Base-by-base conservation (phyloP, 2,797 vertebrate species). In the Synaphobranchus kaupii region DNA sequence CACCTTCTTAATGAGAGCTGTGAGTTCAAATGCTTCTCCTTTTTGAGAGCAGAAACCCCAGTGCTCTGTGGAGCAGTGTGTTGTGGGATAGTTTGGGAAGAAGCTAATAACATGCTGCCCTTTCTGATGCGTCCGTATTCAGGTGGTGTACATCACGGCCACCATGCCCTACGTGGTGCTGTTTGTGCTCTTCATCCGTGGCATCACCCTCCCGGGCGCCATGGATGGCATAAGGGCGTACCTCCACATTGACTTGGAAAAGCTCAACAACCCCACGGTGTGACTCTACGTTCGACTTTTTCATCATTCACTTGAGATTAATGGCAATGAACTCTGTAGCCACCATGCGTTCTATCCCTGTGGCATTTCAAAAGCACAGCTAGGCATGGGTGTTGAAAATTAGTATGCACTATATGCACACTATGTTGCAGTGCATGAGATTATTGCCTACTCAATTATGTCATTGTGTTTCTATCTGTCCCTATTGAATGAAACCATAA, bases 121-220 rank as follows among this genome's bases (percentile, higher is more conserved):
- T 80, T 31, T 48, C 6, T 76, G 31, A 39, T 17, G 31, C 54
- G 3, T 6, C 10, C 28, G 28, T n/a, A 22, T 34, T 25, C 93
- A 98, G 97, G 98, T 97, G 10, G 97, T 97, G 52, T 98, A 95
- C 95, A 97, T 98, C 94, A 98, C 97, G 2, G 97, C 98, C 89
- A 98, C 98, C 7, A 95, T 98, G 91, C 98, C 97, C 52, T 98
- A 95, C 1, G 54, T 96, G 1, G 97, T 98, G 86, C 92, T 98
- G 83, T 93, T 97, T 50, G 94, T 98, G 84, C 92, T 98, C 91
- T 92, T 98, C 87, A 93, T 98, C 88, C 97, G 97, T 0, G 97
- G 97, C 20, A 90, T 98, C 86, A 98, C 97, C 0, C 92, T 98
- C 63, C 97, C 97, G 0, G 98, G 98, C 0, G 97, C 98, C 20